Evolutionary conservation across 2,888 invertebrate species (phyloP).

Genomic region (Monochamus alternatus): DNA sequence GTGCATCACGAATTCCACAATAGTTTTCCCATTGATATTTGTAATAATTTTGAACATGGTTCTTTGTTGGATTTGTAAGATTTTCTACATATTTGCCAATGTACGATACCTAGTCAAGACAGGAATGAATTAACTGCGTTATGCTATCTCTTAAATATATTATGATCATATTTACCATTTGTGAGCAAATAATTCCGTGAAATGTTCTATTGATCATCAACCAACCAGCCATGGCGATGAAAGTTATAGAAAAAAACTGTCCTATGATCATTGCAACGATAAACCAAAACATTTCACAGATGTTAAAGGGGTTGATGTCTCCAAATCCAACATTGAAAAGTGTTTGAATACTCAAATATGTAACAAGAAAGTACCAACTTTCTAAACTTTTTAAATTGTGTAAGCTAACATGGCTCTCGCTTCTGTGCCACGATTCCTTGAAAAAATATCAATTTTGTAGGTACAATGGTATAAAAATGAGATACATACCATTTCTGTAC

Average conservation of each 20-base stretch:
- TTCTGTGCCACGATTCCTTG: too few species aligned
- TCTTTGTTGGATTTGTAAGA: slow-evolving; percentile 70
- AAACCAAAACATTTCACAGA: slow-evolving; percentile 39
- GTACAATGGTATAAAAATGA: too few species aligned
- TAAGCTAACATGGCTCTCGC: too few species aligned
- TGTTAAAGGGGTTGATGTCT: slow-evolving; percentile 44
- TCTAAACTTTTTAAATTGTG: too few species aligned
- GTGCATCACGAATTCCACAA: slow-evolving; percentile 72
- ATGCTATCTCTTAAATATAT: not conserved
- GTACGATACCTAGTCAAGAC: slow-evolving; percentile 27
- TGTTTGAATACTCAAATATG: slow-evolving; percentile 70
- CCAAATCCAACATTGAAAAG: slow-evolving; percentile 61
- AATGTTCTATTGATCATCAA: slow-evolving; percentile 35
- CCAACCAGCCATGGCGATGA: slow-evolving; percentile 41
- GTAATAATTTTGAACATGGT: slow-evolving; percentile 72
- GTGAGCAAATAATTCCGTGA: slow-evolving; percentile 24
- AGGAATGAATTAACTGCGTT: not conserved
- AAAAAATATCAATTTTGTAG: too few species aligned
- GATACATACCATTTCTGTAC: slow-evolving; percentile 31
- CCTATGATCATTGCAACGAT: slow-evolving; percentile 31
- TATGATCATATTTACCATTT: slow-evolving; percentile 37
- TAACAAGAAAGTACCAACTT: slow-evolving; percentile 38
- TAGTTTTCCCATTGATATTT: slow-evolving; percentile 74
- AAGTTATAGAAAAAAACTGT: slow-evolving; percentile 31
- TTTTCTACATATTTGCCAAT: slow-evolving; percentile 69